Percentiles rank a stretch among this genome's conserved stretches.
Evolutionary conservation across 2,797 vertebrate genomes (phyloP).

Genomic region (Cottoperca gobio): DNA sequence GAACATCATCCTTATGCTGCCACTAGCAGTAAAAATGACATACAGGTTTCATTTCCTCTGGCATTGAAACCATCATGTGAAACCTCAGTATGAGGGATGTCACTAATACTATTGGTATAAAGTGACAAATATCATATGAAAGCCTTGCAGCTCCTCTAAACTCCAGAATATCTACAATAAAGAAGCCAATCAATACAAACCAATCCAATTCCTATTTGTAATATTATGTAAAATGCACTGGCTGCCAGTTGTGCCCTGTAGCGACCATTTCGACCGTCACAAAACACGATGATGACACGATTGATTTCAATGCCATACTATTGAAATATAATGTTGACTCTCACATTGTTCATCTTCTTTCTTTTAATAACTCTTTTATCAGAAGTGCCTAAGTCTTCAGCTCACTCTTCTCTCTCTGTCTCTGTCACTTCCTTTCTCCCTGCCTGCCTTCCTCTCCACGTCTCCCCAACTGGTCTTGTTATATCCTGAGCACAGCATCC

Average conservation of each 20-base stretch:
- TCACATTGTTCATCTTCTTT: conserved; percentile 10
- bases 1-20: neutral
- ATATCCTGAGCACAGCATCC: conserved; percentile 62
- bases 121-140: conserved; percentile 1
- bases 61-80: conserved; percentile 6
- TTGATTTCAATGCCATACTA: neutral
- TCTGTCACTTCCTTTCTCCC: conserved; percentile 31
- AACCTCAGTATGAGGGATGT: conserved; percentile 8
- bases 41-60: conserved; percentile 20
- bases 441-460: conserved; percentile 25
- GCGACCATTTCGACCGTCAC: neutral
- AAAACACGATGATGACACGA: neutral
- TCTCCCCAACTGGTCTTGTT: conserved; percentile 25
- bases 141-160: conserved; percentile 5
- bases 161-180: neutral
- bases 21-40: neutral
- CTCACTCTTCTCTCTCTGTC: conserved; percentile 16
- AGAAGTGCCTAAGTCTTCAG: conserved; percentile 5
- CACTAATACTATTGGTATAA: neutral
- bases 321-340: neutral
- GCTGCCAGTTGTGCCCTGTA: neutral
- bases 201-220: neutral
- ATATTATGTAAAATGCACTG: neutral
- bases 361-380: conserved; percentile 3
- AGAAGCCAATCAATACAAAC: neutral